Percentiles rank a stretch among this genome's conserved stretches.
Evolutionary conservation across 2,888 invertebrate genomes (phyloP).

Genomic region (Rapana venosa): DNA sequence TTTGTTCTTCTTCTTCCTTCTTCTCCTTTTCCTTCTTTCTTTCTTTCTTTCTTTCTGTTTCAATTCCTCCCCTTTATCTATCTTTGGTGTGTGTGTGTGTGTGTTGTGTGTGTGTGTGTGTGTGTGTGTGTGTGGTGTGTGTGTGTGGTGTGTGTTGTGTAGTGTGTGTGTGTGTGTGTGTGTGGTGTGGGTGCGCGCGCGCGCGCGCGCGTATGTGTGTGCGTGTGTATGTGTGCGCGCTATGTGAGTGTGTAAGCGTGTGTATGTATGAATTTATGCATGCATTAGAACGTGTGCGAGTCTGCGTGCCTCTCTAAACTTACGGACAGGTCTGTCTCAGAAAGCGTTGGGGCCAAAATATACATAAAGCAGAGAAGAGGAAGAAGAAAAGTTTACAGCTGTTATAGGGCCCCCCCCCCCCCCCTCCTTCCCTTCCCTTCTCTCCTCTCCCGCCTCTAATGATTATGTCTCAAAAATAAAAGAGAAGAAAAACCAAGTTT

Average conservation of each 20-base stretch:
- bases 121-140: too few relatives aligned
- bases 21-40: neutral
- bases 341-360: neutral
- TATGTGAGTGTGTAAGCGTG: neutral
- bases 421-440: neutral
- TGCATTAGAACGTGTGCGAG: neutral
- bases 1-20: neutral
- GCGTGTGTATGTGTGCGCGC: too few relatives aligned
- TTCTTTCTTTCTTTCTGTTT: neutral
- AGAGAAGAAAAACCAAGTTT: too few relatives aligned
- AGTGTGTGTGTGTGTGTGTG: constrained; percentile 1
- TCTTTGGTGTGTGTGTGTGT: too few relatives aligned
- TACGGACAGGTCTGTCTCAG: neutral
- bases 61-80: neutral
- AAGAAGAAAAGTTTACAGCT: too few relatives aligned
- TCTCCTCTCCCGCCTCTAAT: neutral
- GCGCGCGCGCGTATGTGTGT: too few relatives aligned
- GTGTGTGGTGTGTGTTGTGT: too few relatives aligned
- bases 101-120: too few relatives aligned
- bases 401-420: too few relatives aligned
- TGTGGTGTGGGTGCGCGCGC: too few relatives aligned
- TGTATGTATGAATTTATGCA: neutral
- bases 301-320: neutral
- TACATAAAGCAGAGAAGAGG: too few relatives aligned
- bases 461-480: too few relatives aligned